Base-by-base conservation (phyloP, 2,888 invertebrate genomes). In the Limenitis camilla region DNA sequence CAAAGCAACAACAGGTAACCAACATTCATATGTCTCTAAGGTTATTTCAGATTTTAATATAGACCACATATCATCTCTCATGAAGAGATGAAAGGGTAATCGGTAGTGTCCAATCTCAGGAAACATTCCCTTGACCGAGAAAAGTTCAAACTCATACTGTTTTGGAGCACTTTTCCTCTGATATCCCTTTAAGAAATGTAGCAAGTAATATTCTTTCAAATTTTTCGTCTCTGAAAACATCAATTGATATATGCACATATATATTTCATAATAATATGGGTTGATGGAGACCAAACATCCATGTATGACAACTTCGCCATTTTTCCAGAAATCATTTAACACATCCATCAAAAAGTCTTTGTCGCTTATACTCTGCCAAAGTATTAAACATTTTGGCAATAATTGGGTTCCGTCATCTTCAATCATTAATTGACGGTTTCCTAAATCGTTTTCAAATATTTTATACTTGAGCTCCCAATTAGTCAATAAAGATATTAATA, bases 11-110 rank as follows among this genome's bases (percentile, higher is more conserved):
- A 78, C 73, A 19, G 85, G 83, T 42, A 88, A 59, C 88, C 88
- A 88, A 33, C 74, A 74, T 63, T 85, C 83, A 56, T 88, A 88
- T 5, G 87, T 84, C 68, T 83, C 83, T 59, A 88, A 63, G 6
- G 87, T 88, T 55, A 88, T 84, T 74, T 88, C 88, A 0, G 84
- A 81, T 68, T 88, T 88, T 38, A 88, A 73, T 67, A 86, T 86
- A 38, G 79, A 72, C 88, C 88, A 88, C 81, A 85, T 87, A 60
- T 88, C 86, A 32, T 83, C 81, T 31, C 84, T 74, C 77, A 81
- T 80, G 58, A 88, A 84, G 19, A 86, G 71, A 65, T 86, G 81
- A 63, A 88, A 88, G 6, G 88, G 88, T 63, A 88, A 66, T 48
- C 88, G 69, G 61, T 83, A 81, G 65, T 84, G 75, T 28, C 88